A percentile compares a stretch with the other conserved stretches of the same genome.
Conservation (phyloP, 2,888 invertebrate genomes). For the Limnephilus rhombicus region DNA sequence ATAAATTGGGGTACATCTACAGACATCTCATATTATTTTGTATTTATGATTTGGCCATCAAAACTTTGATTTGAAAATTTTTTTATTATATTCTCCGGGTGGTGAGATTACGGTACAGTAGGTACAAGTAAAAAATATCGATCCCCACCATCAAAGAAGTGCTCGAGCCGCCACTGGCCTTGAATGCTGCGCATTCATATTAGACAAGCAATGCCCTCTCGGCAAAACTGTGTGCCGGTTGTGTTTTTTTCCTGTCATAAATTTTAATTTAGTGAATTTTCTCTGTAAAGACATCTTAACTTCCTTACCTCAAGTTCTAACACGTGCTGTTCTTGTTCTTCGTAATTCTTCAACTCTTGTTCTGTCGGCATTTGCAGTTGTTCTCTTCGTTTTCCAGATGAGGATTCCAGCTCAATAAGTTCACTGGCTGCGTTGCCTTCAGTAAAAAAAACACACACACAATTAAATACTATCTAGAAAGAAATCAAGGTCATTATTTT, state of each 20-base stretch:
- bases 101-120: too few species aligned
- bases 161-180: too few species aligned
- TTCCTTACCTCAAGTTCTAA: slow-evolving; percentile 90
- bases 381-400: slow-evolving; percentile 76
- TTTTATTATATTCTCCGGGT: too few species aligned
- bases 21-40: too few species aligned
- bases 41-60: too few species aligned
- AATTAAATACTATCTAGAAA: neutral
- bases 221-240: neutral
- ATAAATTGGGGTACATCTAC: too few species aligned
- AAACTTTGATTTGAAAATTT: too few species aligned
- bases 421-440: slow-evolving; percentile 68
- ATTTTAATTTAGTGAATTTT: neutral
- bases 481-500: neutral
- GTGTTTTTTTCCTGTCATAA: neutral
- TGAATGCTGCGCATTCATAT: neutral
- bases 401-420: slow-evolving; percentile 71
- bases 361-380: slow-evolving; percentile 85
- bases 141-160: too few species aligned
- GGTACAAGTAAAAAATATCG: too few species aligned
- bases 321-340: slow-evolving; percentile 94
- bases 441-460: neutral
- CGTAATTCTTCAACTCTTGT: slow-evolving; percentile 88
- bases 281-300: neutral
- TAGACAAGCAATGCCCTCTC: neutral